Conservation (phyloP, 2,888 invertebrate genomes). For the Acronicta alni region DNA sequence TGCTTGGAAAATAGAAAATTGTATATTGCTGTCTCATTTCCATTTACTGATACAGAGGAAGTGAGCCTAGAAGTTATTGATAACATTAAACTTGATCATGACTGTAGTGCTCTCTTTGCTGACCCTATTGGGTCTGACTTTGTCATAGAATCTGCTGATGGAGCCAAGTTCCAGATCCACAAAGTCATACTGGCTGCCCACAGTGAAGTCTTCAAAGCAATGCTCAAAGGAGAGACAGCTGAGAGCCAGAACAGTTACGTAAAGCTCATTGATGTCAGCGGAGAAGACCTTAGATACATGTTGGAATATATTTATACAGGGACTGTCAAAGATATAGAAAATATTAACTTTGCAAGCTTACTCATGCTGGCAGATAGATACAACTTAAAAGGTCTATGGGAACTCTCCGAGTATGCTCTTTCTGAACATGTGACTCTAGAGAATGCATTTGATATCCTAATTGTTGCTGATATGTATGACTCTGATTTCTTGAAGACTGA, state of each 20-base stretch:
- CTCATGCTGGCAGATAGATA: conserved; percentile 80
- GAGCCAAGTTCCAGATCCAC: conserved; percentile 76
- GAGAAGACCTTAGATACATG: conserved; percentile 75
- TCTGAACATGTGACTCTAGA: conserved; percentile 69
- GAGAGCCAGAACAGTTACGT: conserved; percentile 80
- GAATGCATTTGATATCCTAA: conserved; percentile 76
- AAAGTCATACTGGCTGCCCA: conserved; percentile 73
- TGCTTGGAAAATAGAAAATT: conserved; percentile 71
- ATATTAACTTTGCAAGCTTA: conserved; percentile 71
- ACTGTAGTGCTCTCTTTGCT: conserved; percentile 70
- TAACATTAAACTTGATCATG: conserved; percentile 68
- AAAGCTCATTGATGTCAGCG: conserved; percentile 74
- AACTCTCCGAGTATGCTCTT: conserved; percentile 73
- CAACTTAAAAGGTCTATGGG: conserved; percentile 74
- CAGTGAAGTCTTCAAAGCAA: conserved; percentile 85
- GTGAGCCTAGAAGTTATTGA: conserved; percentile 59
- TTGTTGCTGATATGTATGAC: conserved; percentile 78
- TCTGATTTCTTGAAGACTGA: conserved; percentile 71
- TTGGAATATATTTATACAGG: conserved; percentile 82
- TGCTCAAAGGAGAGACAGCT: conserved; percentile 82
- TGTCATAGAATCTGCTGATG: conserved; percentile 79
- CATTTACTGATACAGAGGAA: conserved; percentile 46
- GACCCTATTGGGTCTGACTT: conserved; percentile 81
- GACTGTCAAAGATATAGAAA: conserved; percentile 71
- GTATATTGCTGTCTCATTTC: conserved; percentile 71